These are phyloP conservation scores for Falco concolor DNA, from an alignment of 2,797 vertebrate species.

Conservation along the genomic window DNA sequence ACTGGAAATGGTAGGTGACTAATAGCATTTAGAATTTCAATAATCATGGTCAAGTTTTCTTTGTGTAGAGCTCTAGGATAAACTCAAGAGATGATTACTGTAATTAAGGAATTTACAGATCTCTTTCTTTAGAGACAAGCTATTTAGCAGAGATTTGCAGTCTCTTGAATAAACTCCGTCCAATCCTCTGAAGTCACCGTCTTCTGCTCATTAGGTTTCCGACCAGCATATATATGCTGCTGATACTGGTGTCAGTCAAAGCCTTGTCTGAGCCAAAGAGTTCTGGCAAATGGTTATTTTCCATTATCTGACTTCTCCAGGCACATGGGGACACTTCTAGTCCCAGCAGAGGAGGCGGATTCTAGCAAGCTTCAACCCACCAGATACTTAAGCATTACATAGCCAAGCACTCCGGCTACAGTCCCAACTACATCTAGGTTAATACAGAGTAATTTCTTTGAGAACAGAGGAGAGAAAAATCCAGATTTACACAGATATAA, in stretches of 20 bases:
- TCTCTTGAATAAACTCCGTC: neutral
- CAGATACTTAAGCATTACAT: neutral
- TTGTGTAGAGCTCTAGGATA: slow-evolving; percentile 11
- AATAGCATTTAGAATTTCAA: slow-evolving; percentile 18
- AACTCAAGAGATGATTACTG: slow-evolving; percentile 31
- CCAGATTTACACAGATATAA: neutral
- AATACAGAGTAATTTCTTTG: neutral
- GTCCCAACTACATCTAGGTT: neutral
- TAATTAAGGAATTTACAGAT: slow-evolving; percentile 39
- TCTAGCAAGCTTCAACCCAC: neutral
- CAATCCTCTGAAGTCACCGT: neutral
- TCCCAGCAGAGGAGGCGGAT: neutral
- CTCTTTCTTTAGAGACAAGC: neutral
- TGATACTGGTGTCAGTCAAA: neutral
- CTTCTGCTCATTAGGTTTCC: neutral
- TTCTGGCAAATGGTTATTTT: neutral
- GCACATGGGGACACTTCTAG: neutral
- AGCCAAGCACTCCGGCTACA: neutral
- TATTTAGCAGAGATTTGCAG: neutral
- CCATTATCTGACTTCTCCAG: neutral
- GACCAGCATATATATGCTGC: neutral
- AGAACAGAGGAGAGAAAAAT: neutral
- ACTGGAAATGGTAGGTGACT: neutral
- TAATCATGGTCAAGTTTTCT: slow-evolving; percentile 26
- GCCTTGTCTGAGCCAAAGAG: fast-evolving